phyloP scores from a whole-genome alignment of 2,888 invertebrate genomes.

The Heteropelma amictum region DNA sequence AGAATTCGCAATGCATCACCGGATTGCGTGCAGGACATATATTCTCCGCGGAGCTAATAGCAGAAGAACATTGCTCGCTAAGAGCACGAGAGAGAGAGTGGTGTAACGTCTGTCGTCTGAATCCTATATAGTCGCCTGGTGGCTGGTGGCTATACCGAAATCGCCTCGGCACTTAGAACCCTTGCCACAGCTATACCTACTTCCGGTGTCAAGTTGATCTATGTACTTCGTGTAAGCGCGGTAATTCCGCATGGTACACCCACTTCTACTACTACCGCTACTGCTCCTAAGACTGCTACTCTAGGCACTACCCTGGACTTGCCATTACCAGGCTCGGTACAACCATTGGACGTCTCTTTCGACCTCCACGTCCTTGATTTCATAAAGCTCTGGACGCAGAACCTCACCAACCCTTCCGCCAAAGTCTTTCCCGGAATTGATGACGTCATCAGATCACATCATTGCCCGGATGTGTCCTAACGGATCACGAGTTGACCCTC shows the following conservation, averaged over 20 bases:
- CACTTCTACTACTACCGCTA: conserved; percentile 11
- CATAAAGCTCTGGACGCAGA: no score
- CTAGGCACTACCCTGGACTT: no score
- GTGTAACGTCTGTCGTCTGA: conserved; percentile 16
- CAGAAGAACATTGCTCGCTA: conserved; percentile 28
- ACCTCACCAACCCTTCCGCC: no score
- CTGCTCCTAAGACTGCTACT: not conserved
- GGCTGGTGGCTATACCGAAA: conserved; percentile 55
- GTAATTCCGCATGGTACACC: conserved; percentile 20
- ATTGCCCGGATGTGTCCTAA: no score
- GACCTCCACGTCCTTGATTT: no score
- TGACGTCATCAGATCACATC: no score
- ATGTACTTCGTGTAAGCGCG: conserved; percentile 37
- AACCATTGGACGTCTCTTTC: no score
- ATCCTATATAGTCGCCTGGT: not conserved
- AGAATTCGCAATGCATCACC: conserved; percentile 73
- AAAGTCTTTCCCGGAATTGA: no score
- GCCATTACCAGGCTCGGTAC: no score
- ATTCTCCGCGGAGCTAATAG: conserved; percentile 62
- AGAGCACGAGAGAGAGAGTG: conserved; percentile 9
- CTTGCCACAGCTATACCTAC: conserved; percentile 38
- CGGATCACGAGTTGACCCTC: no score
- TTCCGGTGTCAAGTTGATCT: conserved; percentile 62
- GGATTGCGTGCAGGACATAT: conserved; percentile 71
- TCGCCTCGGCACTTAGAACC: conserved; percentile 54